phyloP scores from a whole-genome alignment of 2,797 vertebrate genomes.

The Parauchenoglanis punctatus region DNA sequence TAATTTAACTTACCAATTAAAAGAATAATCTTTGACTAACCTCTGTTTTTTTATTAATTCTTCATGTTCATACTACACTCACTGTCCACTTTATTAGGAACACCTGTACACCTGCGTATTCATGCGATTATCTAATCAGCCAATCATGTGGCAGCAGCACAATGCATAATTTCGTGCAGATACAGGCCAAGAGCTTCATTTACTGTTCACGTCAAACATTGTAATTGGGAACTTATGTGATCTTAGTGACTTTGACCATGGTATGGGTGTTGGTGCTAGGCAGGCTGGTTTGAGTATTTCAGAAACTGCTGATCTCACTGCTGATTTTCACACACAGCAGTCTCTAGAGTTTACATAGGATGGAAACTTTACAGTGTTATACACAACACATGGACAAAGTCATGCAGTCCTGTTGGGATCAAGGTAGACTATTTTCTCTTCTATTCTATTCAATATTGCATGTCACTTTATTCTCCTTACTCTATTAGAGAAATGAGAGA shows the following conservation, averaged over 20 bases:
- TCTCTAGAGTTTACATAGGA: neutral
- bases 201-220: too few species aligned
- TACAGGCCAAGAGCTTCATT: too few species aligned
- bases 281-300: too few species aligned
- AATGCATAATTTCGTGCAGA: neutral
- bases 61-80: neutral
- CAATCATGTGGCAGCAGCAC: neutral
- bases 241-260: too few species aligned
- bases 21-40: neutral
- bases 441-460: too few species aligned
- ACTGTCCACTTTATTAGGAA: neutral
- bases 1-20: neutral
- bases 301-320: too few species aligned
- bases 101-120: neutral
- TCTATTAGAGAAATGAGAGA: too few species aligned
- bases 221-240: too few species aligned
- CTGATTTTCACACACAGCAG: neutral
- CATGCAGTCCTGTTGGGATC: neutral
- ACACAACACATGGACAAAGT: neutral
- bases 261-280: too few species aligned
- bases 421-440: too few species aligned
- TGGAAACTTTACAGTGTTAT: neutral
- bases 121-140: neutral
- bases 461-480: too few species aligned
- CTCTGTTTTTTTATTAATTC: neutral